phyloP scores from a whole-genome alignment of 2,113 vertebrate species.

The Ibidorhyncha struthersii region DNA sequence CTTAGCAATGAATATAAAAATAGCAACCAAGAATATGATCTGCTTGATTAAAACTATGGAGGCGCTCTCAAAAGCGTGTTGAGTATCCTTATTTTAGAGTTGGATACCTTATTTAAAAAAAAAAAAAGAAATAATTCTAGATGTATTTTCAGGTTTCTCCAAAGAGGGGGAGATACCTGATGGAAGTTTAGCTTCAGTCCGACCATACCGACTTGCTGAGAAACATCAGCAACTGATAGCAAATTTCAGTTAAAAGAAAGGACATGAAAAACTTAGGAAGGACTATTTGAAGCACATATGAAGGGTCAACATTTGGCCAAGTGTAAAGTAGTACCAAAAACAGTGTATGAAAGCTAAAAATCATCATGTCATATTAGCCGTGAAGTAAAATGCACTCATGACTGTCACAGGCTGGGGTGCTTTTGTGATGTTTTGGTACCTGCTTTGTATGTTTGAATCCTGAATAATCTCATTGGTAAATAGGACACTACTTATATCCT shows the following conservation, averaged over 20 bases:
- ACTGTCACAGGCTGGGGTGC: fast-evolving
- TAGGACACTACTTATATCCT: not conserved
- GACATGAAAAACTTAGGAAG: not conserved
- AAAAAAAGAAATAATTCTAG: not conserved
- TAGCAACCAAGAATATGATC: not conserved
- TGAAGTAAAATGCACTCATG: not conserved
- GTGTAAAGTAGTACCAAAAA: not conserved
- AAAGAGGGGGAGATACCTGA: not conserved
- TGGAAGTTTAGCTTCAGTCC: not conserved
- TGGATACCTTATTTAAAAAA: not conserved
- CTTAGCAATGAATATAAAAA: not conserved
- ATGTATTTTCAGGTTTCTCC: not conserved
- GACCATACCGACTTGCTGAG: not conserved
- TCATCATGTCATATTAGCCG: fast-evolving
- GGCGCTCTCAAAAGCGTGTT: not conserved
- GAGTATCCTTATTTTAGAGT: not conserved
- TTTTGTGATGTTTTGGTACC: not conserved
- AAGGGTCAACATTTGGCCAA: not conserved
- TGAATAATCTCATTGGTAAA: not conserved
- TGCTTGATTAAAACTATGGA: not conserved
- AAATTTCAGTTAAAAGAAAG: not conserved
- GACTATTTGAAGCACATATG: not conserved
- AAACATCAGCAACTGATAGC: not conserved
- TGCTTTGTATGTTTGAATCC: not conserved
- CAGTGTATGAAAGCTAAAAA: not conserved